phyloP scores from a whole-genome alignment of 1,140 invertebrate genomes.

The Pseudachorutes palmiensis region DNA sequence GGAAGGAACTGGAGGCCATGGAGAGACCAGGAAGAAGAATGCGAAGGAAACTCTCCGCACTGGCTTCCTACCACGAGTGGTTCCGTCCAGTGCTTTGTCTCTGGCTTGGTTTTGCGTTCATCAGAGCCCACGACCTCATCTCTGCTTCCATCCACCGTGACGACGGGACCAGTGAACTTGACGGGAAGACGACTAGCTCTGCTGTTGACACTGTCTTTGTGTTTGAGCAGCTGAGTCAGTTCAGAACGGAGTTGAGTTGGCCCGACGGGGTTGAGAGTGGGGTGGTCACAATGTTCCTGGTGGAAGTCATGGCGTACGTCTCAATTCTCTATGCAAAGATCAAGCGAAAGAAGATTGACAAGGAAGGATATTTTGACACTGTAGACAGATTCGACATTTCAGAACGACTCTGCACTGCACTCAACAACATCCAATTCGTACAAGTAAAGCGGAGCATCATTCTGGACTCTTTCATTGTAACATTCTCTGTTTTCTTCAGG shows the following conservation, averaged over 20 bases:
- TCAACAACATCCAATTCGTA: conserved; percentile 36
- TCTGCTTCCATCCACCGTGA: conserved; percentile 26
- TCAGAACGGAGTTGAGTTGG: conserved; percentile 31
- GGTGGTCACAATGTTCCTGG: conserved; percentile 27
- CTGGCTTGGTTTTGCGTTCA: conserved; percentile 34
- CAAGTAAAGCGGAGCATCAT: conserved; percentile 23
- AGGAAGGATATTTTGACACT: conserved; percentile 35
- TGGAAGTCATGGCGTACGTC: conserved; percentile 30
- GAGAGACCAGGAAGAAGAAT: conserved; percentile 3
- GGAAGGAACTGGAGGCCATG: conserved; percentile 15
- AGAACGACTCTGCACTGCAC: conserved; percentile 30
- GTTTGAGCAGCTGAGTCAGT: conserved; percentile 25
- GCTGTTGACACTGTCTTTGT: conserved; percentile 29
- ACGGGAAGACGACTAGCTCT: conserved; percentile 22
- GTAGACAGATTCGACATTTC: conserved; percentile 32
- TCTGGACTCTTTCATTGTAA: too few species aligned
- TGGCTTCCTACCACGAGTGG: conserved; percentile 27
- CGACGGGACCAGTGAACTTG: neutral
- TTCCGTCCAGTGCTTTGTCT: conserved; percentile 32
- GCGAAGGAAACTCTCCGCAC: neutral
- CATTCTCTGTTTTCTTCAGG: conserved; percentile 14
- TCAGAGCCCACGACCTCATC: conserved; percentile 25
- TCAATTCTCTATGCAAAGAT: conserved; percentile 25
- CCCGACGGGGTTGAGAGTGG: conserved; percentile 28
- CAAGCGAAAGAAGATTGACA: conserved; percentile 25